A percentile compares a stretch with the other conserved stretches of the same genome.
Conservation (phyloP, 2,888 invertebrate genomes). For the Apamea crenata region DNA sequence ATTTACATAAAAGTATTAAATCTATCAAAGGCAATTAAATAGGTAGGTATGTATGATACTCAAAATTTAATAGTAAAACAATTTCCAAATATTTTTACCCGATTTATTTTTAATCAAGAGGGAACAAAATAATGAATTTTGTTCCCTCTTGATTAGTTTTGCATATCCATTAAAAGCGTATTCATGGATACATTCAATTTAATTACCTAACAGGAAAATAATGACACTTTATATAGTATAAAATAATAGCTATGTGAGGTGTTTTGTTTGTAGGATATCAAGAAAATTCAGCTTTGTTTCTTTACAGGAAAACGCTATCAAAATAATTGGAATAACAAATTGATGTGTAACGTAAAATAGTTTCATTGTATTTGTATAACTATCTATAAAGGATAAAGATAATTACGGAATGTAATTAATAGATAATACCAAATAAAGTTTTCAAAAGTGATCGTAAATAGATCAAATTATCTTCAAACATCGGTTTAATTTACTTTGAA, state of each 20-base stretch:
- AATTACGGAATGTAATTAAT: not conserved
- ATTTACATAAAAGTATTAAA: constrained; percentile 17
- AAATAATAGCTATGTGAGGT: not conserved
- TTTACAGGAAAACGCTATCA: not conserved
- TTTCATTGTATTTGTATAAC: not conserved
- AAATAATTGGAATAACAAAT: constrained; percentile 11
- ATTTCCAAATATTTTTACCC: constrained; percentile 20
- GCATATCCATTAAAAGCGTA: constrained; percentile 7
- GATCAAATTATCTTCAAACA: not conserved
- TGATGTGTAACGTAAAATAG: not conserved
- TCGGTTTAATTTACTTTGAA: constrained; percentile 4
- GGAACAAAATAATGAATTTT: no score
- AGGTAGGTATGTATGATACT: no score
- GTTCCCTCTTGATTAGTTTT: constrained; percentile 5
- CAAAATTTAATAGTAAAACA: not conserved
- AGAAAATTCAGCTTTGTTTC: not conserved
- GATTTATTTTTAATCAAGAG: no score
- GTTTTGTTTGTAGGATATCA: not conserved
- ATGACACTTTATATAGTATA: not conserved
- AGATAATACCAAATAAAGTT: not conserved
- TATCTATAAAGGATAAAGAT: not conserved
- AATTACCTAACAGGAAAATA: constrained; percentile 24
- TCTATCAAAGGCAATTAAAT: not conserved
- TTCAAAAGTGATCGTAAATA: not conserved
- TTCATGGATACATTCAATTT: constrained; percentile 15